These are phyloP conservation scores for Pollimyrus isidori DNA, from an alignment of 2,113 vertebrate genomes.

Conservation along the genomic window DNA sequence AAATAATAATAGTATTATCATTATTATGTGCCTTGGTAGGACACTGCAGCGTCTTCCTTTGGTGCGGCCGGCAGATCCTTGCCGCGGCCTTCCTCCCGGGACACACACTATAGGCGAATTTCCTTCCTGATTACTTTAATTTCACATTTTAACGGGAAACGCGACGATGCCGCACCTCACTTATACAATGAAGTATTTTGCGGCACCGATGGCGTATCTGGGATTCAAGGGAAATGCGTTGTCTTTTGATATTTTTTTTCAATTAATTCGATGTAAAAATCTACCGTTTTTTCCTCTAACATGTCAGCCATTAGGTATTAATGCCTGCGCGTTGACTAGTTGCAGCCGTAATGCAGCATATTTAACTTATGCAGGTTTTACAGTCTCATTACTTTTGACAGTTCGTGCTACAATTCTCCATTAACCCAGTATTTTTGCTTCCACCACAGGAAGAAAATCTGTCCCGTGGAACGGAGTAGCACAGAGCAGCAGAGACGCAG, in stretches of 20 bases:
- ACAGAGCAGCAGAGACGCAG: background rate
- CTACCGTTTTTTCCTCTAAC: background rate
- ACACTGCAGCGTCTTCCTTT: background rate
- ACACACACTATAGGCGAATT: background rate
- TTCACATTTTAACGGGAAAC: background rate
- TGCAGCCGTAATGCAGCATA: background rate
- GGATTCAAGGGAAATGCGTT: background rate
- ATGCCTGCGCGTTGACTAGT: background rate
- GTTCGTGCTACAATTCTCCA: background rate
- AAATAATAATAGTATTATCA: background rate
- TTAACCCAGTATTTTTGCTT: conserved; percentile 13
- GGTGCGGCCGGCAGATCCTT: too few relatives aligned
- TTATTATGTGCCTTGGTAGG: background rate
- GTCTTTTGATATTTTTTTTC: background rate
- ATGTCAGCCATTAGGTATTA: background rate
- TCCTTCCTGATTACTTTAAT: background rate
- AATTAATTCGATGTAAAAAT: background rate
- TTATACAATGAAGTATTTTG: background rate
- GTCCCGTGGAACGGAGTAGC: background rate
- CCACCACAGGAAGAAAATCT: conserved; percentile 38
- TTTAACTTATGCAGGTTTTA: background rate
- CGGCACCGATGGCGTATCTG: background rate
- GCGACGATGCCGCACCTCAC: too few relatives aligned
- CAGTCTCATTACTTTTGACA: background rate
- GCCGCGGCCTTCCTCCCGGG: background rate